Evolutionary conservation across 2,113 vertebrate genomes (phyloP).

Genomic region (Astur gentilis): DNA sequence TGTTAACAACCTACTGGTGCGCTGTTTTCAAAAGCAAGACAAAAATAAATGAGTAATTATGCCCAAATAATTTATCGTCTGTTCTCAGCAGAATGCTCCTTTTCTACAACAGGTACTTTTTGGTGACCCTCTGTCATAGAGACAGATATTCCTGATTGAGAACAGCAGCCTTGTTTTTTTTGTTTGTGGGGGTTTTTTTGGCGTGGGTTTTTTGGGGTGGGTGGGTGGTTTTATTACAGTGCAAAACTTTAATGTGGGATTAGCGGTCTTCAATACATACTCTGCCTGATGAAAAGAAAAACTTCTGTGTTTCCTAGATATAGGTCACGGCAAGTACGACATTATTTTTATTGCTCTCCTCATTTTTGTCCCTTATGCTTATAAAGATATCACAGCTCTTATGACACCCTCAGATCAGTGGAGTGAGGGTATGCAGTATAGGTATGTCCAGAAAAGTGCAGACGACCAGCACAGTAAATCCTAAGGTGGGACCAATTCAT

Average conservation of each 20-base stretch:
- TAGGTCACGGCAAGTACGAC: background rate
- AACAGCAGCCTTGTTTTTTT: background rate
- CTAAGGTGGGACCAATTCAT: background rate
- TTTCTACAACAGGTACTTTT: background rate
- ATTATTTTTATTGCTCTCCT: background rate
- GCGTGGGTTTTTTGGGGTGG: no score
- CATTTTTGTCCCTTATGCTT: background rate
- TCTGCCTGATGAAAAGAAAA: background rate
- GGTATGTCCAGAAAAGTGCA: background rate
- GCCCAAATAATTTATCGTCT: background rate
- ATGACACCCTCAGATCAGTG: background rate
- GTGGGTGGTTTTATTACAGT: background rate
- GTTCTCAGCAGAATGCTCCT: background rate
- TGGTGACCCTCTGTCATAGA: background rate
- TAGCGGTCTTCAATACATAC: background rate
- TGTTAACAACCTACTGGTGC: background rate
- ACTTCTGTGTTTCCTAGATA: background rate
- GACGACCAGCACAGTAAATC: background rate
- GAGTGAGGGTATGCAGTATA: background rate
- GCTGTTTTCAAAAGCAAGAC: background rate
- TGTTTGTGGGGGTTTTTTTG: background rate
- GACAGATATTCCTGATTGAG: background rate
- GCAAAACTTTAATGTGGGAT: background rate
- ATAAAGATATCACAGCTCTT: background rate
- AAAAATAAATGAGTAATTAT: background rate